phyloP scores from a whole-genome alignment of 2,888 invertebrate genomes.

The Lobophora halterata region DNA sequence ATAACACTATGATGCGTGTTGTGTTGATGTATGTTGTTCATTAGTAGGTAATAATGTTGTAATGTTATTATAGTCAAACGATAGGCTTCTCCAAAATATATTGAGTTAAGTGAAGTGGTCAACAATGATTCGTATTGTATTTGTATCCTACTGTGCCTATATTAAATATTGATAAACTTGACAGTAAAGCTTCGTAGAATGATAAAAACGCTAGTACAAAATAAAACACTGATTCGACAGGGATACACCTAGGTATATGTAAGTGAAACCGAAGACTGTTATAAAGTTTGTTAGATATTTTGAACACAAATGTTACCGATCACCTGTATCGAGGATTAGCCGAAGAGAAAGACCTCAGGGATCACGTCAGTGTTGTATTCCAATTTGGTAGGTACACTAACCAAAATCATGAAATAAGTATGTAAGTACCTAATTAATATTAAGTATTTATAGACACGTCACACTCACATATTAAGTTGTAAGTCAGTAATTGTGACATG shows the following conservation, averaged over 20 bases:
- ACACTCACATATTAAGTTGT: constrained; percentile 36
- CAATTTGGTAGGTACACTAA: constrained; percentile 70
- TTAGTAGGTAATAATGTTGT: neutral
- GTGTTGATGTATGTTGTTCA: constrained; percentile 4
- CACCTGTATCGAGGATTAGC: constrained; percentile 45
- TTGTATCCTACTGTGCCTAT: constrained; percentile 54
- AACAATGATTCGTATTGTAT: constrained; percentile 18
- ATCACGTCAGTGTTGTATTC: constrained; percentile 66
- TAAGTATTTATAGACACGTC: constrained; percentile 55
- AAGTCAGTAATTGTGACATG: constrained; percentile 39
- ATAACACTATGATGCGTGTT: constrained; percentile 2
- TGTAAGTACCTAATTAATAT: constrained; percentile 72
- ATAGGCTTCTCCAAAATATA: constrained; percentile 10
- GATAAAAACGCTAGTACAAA: constrained; percentile 73
- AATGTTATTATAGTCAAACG: too few species aligned
- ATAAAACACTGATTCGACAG: constrained; percentile 70
- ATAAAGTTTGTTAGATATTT: constrained; percentile 73
- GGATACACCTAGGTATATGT: constrained; percentile 69
- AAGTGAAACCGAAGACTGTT: constrained; percentile 79
- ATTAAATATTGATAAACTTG: constrained; percentile 41
- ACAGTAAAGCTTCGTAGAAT: constrained; percentile 55
- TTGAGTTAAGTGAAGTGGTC: constrained; percentile 7
- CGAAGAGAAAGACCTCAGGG: constrained; percentile 50
- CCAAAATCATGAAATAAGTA: constrained; percentile 72
- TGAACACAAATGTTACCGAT: constrained; percentile 52